Conservation (phyloP, 2,797 vertebrate genomes). For the Gymnocypris eckloni region DNA sequence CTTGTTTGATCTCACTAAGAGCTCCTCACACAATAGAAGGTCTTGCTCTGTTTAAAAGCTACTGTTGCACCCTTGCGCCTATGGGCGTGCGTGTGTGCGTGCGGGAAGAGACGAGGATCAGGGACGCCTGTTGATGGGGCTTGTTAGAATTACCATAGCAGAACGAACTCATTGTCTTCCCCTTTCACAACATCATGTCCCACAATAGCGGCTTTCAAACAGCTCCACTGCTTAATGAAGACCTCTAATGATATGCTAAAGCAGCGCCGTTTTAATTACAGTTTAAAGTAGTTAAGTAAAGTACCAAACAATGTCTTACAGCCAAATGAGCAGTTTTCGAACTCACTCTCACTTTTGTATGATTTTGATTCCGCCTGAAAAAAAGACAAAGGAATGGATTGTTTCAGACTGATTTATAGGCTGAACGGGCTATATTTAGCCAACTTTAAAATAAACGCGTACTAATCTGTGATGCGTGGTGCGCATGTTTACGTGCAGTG, state of each 20-base stretch:
- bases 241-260: constrained; percentile 75
- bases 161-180: constrained; percentile 61
- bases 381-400: not conserved
- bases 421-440: not conserved
- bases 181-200: constrained; percentile 66
- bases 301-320: constrained; percentile 42
- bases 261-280: constrained; percentile 52
- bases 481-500: not conserved
- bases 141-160: constrained; percentile 70
- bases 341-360: constrained; percentile 62
- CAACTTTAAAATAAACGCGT: too few species aligned
- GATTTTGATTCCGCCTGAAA: not conserved
- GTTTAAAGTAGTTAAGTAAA: constrained; percentile 48
- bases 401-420: not conserved
- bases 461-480: too few species aligned
- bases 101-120: constrained; percentile 43
- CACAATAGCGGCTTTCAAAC: constrained; percentile 68
- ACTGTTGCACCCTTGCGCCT: not conserved
- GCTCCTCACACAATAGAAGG: constrained; percentile 36
- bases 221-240: constrained; percentile 59
- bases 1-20: constrained; percentile 51
- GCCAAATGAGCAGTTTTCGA: constrained; percentile 47
- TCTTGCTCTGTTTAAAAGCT: constrained; percentile 11
- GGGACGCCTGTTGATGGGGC: constrained; percentile 51
- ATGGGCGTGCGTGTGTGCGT: constrained; percentile 27